phyloP scores from a whole-genome alignment of 2,888 invertebrate genomes.

The Epistrophe eligans region DNA sequence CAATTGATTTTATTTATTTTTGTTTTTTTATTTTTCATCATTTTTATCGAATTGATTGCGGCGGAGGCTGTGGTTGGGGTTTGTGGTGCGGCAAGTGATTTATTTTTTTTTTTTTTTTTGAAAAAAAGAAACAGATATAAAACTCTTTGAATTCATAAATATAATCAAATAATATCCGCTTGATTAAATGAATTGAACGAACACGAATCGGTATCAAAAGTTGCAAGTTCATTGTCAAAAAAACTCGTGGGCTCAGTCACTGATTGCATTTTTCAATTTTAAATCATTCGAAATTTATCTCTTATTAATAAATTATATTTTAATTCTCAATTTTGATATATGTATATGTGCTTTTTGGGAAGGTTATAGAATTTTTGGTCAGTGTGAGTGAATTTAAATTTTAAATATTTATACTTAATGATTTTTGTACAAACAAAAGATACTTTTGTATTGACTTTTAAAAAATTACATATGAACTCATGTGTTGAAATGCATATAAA shows the following conservation, averaged over 20 bases:
- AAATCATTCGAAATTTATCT: neutral
- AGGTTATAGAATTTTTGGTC: neutral
- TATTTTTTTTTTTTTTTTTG: conserved; percentile 1
- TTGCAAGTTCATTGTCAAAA: conserved; percentile 10
- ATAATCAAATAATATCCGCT: conserved; percentile 24
- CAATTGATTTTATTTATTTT: conserved; percentile 15
- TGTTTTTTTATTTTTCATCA: neutral
- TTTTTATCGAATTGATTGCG: conserved; percentile 38
- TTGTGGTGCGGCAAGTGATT: conserved; percentile 5
- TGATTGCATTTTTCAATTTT: neutral
- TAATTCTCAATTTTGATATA: neutral
- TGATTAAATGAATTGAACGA: conserved; percentile 12
- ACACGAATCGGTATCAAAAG: neutral
- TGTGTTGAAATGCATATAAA: too few relatives aligned
- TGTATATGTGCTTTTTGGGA: neutral
- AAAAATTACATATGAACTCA: too few relatives aligned
- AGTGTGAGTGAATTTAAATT: neutral
- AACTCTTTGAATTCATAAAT: conserved; percentile 7
- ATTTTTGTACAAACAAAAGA: too few relatives aligned
- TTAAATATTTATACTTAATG: too few relatives aligned
- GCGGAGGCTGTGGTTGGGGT: neutral
- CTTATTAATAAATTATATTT: neutral
- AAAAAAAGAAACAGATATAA: neutral
- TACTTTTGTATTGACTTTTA: too few relatives aligned
- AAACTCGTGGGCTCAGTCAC: too few relatives aligned